Evolutionary conservation across 2,888 invertebrate species (phyloP).

Genomic region (Acleris sparsana): DNA sequence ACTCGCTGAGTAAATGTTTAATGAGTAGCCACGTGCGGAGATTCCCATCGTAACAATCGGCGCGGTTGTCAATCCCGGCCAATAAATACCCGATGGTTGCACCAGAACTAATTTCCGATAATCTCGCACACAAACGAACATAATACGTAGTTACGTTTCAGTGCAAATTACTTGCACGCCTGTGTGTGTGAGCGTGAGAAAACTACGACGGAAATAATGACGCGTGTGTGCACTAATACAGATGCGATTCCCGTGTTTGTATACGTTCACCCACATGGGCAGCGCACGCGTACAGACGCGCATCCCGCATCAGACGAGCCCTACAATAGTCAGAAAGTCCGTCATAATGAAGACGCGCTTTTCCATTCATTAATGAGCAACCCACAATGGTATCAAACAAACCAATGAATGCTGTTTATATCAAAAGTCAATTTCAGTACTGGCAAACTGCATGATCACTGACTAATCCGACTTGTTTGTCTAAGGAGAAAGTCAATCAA

Average conservation of each 20-base stretch:
- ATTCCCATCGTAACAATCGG: constrained; percentile 72
- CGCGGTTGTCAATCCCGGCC: constrained; percentile 73
- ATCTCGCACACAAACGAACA: constrained; percentile 62
- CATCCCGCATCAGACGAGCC: constrained; percentile 68
- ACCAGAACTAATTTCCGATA: constrained; percentile 79
- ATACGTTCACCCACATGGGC: constrained; percentile 44
- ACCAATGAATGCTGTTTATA: constrained; percentile 58
- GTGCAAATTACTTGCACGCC: constrained; percentile 68
- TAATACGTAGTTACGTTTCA: constrained; percentile 57
- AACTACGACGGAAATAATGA: constrained; percentile 72
- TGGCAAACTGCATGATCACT: constrained; percentile 60
- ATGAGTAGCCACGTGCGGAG: constrained; percentile 68
- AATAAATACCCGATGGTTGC: constrained; percentile 67
- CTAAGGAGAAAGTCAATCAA: constrained; percentile 58
- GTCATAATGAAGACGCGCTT: constrained; percentile 76
- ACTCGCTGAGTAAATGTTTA: constrained; percentile 66
- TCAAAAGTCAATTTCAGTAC: constrained; percentile 64
- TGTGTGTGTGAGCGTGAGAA: constrained; percentile 80
- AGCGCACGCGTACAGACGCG: constrained; percentile 55
- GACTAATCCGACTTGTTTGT: constrained; percentile 61
- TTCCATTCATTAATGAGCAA: constrained; percentile 75
- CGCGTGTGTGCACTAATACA: constrained; percentile 62
- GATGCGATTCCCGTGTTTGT: constrained; percentile 58
- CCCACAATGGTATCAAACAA: constrained; percentile 59
- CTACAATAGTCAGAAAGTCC: constrained; percentile 70